Percentiles rank a stretch among this genome's conserved stretches.
These are phyloP conservation scores for Turnix velox DNA, from an alignment of 2,113 vertebrate species.

Conservation along the genomic window DNA sequence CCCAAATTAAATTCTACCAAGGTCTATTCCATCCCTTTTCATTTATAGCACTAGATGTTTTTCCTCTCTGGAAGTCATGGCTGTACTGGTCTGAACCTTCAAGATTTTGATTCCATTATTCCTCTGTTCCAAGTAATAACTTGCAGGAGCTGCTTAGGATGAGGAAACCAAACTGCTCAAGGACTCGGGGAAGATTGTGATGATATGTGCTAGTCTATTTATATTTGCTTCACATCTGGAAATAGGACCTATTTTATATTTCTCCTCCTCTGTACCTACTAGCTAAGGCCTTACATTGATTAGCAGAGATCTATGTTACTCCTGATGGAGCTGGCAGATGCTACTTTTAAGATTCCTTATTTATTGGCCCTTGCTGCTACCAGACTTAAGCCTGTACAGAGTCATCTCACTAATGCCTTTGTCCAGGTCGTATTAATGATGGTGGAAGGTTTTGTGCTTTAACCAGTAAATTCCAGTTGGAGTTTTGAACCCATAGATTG, in stretches of 20 bases:
- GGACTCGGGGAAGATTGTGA: neutral
- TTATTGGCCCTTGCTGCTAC: neutral
- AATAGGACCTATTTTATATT: neutral
- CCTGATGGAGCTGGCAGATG: neutral
- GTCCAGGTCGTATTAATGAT: neutral
- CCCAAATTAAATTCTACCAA: neutral
- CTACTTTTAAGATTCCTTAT: neutral
- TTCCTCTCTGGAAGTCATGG: neutral
- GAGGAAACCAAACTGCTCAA: neutral
- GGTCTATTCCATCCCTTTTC: neutral
- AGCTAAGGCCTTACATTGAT: neutral
- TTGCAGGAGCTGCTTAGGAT: neutral
- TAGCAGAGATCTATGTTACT: neutral
- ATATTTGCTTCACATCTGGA: neutral
- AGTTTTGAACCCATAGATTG: neutral
- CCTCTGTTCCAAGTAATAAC: neutral
- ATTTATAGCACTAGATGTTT: neutral
- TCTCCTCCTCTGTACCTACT: accelerated
- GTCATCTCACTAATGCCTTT: neutral
- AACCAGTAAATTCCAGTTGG: neutral
- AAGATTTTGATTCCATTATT: neutral
- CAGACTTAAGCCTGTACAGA: neutral
- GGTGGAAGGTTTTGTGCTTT: neutral
- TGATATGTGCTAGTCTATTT: neutral
- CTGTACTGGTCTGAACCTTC: neutral